Evolutionary conservation across 2,888 invertebrate genomes (phyloP), one percentile per base, ranked within the genome.

Genomic region (Lucinisca nassula): DNA sequence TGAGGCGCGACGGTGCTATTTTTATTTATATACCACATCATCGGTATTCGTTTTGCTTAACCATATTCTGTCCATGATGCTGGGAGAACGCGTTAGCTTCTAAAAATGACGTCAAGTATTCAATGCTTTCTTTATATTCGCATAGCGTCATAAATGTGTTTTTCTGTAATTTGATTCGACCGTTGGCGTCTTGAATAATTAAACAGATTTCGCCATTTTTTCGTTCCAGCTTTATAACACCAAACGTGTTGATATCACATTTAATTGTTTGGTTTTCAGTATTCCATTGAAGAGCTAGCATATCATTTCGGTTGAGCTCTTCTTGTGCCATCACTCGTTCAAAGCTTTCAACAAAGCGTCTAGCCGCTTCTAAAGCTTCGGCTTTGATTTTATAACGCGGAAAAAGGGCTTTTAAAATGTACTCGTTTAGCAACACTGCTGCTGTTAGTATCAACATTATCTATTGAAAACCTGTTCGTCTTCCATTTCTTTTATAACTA

Each of bases 81-180:
- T 8, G 24, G n/a, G 4, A 27, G 58, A 58, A 58, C 14, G 58
- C 4, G n/a, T 72, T 72, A 24, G 37, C 72, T 72, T 38, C 72
- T 72, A 72, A 24, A 72, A 72, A 72, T 35, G 72, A 72, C 12
- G 35, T 72, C n/a, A 72, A 40, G 30, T 38, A 72, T n/a, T 72
- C 35, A n/a, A 72, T 35, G 17, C 72, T 35, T 72, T 72, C 72
- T 24, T 72, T 72, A 72, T 35, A 72, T 72, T 32, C 35, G 35
- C 21, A 72, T 6, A 72, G 72, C 72, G 12, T 38, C 6, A 3
- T n/a, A n/a, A 72, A 72, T n/a, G 72, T 35, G 35, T 72, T n/a
- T 35, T 72, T 72, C 21, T 72, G 37, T 17, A 72, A n/a, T 72
- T 17, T 32, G 21, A 72, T 35, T 72, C 72, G 37, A 24, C 17